Conservation (phyloP, 2,113 vertebrate genomes). For the Macrotis lagotis region DNA sequence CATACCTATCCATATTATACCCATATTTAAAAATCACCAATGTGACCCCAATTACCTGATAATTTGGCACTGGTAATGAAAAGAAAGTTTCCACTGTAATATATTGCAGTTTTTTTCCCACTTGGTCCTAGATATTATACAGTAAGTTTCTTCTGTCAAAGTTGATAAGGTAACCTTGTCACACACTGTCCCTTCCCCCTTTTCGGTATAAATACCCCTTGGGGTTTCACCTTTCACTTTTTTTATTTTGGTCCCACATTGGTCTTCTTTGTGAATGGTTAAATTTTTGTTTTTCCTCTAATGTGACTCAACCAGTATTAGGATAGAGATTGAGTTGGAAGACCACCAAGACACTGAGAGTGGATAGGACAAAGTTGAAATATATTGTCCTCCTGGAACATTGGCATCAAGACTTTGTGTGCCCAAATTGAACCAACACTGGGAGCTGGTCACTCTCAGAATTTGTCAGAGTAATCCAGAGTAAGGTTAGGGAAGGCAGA, state of each 20-base stretch:
- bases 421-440: background rate
- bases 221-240: background rate
- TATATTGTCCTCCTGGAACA: too few species aligned
- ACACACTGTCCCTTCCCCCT: background rate
- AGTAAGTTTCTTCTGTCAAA: slow-evolving; percentile 45
- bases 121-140: slow-evolving; percentile 41
- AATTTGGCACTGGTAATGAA: background rate
- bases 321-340: too few species aligned
- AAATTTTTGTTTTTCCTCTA: background rate
- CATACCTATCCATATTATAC: too few species aligned
- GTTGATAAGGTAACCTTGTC: background rate
- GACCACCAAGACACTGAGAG: too few species aligned
- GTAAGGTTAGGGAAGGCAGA: background rate
- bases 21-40: background rate
- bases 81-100: slow-evolving; percentile 37
- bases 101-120: slow-evolving; percentile 10
- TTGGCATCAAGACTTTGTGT: background rate
- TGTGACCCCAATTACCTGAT: background rate
- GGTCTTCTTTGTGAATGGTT: background rate
- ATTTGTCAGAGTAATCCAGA: background rate
- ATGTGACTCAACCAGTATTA: background rate
- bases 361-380: too few species aligned
- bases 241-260: slow-evolving; percentile 4
- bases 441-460: background rate
- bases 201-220: slow-evolving; percentile 24